A percentile compares a stretch with the other conserved stretches of the same genome.
Conservation (phyloP, 1,140 invertebrate species). For the Musca vetustissima region DNA sequence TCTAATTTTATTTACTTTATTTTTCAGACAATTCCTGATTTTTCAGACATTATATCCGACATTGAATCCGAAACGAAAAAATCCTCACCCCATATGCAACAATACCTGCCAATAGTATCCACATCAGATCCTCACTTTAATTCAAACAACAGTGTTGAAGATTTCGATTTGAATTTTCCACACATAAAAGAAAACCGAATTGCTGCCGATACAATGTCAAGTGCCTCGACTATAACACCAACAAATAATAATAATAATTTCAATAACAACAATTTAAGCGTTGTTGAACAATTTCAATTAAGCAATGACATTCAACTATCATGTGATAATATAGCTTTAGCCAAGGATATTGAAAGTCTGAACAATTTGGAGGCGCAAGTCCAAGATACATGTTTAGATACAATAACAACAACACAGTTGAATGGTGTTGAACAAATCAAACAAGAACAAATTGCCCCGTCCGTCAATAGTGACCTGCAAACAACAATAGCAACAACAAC, state of each 20-base stretch:
- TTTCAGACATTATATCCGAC: constrained; percentile 26
- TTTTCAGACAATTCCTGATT: constrained; percentile 28
- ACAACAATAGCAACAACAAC: too few species aligned
- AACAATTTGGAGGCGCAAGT: constrained; percentile 6
- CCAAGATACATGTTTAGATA: not conserved
- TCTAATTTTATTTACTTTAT: too few species aligned
- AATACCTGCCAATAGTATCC: not conserved
- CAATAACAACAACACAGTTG: not conserved
- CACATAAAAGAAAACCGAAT: not conserved
- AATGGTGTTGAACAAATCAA: not conserved
- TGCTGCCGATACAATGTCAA: not conserved
- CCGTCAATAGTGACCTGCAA: too few species aligned
- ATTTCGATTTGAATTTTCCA: constrained; percentile 2
- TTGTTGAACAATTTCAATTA: constrained; percentile 11
- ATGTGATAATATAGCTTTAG: constrained; percentile 8
- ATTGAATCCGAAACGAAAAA: not conserved
- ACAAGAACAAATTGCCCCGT: too few species aligned
- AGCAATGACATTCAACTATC: constrained; percentile 5
- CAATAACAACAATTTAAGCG: not conserved
- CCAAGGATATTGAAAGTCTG: constrained; percentile 8
- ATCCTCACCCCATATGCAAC: not conserved
- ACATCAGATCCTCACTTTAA: constrained; percentile 8
- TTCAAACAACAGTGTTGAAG: not conserved
- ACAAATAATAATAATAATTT: not conserved
- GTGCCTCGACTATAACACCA: not conserved